Conservation (phyloP, 1,140 invertebrate species). For the Neuroterus valhalla region DNA sequence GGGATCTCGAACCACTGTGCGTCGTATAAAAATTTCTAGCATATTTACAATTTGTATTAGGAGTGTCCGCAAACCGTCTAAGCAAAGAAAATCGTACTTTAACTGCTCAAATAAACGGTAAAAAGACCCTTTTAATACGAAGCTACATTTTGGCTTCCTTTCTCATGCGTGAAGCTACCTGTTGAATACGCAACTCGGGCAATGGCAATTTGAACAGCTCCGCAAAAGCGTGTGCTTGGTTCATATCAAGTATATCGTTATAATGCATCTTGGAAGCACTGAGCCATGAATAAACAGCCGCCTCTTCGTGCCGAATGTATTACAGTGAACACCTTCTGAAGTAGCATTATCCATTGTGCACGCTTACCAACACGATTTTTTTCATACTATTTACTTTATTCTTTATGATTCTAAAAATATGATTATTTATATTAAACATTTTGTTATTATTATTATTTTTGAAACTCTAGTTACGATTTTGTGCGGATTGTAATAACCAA, state of each 20-base stretch:
- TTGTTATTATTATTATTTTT: no score
- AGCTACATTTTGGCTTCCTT: slow-evolving; percentile 47
- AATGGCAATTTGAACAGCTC: slow-evolving; percentile 30
- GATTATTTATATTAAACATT: no score
- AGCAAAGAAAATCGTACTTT: no score
- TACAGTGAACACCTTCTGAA: neutral
- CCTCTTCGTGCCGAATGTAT: slow-evolving; percentile 36
- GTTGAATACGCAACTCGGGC: slow-evolving; percentile 37
- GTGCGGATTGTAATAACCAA: no score
- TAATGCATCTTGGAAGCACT: slow-evolving; percentile 46
- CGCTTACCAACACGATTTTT: neutral
- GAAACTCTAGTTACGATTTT: no score
- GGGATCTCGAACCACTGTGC: no score
- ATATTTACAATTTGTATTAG: no score
- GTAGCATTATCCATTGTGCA: neutral
- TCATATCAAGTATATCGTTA: slow-evolving; percentile 47
- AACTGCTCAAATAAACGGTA: no score
- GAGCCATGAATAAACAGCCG: slow-evolving; percentile 54
- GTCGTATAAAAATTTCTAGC: no score
- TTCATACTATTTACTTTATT: neutral
- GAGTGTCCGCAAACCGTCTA: no score
- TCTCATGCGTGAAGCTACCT: slow-evolving; percentile 45
- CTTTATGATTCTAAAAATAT: neutral
- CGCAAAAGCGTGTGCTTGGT: slow-evolving; percentile 34
- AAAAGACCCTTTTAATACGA: no score